phyloP scores from a whole-genome alignment of 2,888 invertebrate species.

The Drosophila buzzatii region DNA sequence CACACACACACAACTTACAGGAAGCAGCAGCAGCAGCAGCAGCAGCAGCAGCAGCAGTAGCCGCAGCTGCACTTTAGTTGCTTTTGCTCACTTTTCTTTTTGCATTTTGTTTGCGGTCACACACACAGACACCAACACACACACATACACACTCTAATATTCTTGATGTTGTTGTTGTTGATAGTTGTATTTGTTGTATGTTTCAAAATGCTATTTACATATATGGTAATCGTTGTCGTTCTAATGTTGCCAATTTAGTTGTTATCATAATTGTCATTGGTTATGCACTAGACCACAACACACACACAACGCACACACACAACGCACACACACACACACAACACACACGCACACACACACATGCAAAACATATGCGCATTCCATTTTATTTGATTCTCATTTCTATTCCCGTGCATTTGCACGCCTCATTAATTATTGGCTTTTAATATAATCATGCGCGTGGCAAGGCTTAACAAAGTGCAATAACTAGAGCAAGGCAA shows the following conservation, averaged over 20 bases:
- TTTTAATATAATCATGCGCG: conserved; percentile 22
- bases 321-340: conserved; percentile 5
- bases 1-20: conserved; percentile 15
- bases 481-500: conserved; percentile 15
- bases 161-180: conserved; percentile 53
- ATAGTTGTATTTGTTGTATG: conserved; percentile 67
- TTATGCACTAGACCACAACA: conserved; percentile 60
- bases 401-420: conserved; percentile 34
- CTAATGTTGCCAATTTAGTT: conserved; percentile 63
- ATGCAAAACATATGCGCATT: conserved; percentile 19
- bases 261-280: conserved; percentile 57
- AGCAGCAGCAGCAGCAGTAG: conserved; percentile 35
- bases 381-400: conserved; percentile 44
- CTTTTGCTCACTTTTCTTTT: conserved; percentile 54
- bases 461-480: conserved; percentile 1
- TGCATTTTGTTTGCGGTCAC: conserved; percentile 40
- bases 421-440: conserved; percentile 19
- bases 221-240: conserved; percentile 67
- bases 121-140: conserved; percentile 14
- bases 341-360: conserved; percentile 5
- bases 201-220: conserved; percentile 50
- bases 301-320: conserved; percentile 3
- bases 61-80: conserved; percentile 44
- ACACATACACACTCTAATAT: conserved; percentile 20
- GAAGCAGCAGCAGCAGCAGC: conserved; percentile 14